Evolutionary conservation across 2,797 vertebrate genomes (phyloP).

Genomic region (Macropus fuliginosus): DNA sequence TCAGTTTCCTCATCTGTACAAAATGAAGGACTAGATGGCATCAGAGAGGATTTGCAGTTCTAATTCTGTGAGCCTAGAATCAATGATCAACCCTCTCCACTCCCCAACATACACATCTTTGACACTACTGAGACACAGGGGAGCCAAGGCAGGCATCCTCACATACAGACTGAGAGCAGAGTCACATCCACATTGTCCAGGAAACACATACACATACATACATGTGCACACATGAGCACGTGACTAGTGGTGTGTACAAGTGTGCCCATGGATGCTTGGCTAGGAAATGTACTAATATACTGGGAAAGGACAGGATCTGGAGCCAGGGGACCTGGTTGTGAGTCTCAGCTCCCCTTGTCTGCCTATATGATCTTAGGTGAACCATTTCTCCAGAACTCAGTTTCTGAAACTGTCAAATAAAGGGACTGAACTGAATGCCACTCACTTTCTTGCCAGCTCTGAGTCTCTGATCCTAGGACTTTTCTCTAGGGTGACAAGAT

Average conservation of each 20-base stretch:
- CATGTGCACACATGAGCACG: background rate
- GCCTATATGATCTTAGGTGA: background rate
- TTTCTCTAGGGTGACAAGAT: background rate
- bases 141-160: background rate
- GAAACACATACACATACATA: background rate
- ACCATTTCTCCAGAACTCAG: background rate
- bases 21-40: background rate
- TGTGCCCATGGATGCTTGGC: background rate
- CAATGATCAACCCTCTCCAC: background rate
- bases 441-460: background rate
- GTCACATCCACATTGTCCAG: background rate
- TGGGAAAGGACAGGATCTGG: background rate
- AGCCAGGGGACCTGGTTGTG: background rate
- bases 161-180: background rate
- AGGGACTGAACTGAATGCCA: background rate
- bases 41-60: background rate
- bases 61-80: background rate
- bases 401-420: background rate
- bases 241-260: background rate
- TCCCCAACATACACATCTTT: background rate
- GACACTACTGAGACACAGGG: background rate
- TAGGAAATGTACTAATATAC: background rate
- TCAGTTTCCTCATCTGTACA: background rate
- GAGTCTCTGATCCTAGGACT: background rate
- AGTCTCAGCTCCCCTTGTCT: background rate